These are phyloP conservation scores for Micromys minutus DNA, from an alignment of 2,113 vertebrate species.

Conservation along the genomic window DNA sequence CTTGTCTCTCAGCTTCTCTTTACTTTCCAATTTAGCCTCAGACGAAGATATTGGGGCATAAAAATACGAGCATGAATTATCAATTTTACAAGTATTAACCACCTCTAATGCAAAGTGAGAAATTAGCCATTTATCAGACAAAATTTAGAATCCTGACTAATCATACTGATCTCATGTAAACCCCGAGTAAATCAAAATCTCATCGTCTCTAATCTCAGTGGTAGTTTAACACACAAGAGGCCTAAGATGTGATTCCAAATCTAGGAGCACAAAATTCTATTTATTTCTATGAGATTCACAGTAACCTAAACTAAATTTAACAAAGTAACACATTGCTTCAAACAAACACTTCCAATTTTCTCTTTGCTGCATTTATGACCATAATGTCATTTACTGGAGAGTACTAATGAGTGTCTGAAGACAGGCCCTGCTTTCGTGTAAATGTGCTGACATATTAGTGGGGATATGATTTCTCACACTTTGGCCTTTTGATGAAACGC, in stretches of 20 bases:
- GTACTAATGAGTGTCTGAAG: conserved; percentile 68
- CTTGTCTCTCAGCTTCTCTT: not conserved
- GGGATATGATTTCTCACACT: conserved; percentile 78
- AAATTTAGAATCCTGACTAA: not conserved
- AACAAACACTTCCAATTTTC: conserved; percentile 4
- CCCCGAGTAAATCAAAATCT: not conserved
- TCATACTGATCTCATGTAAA: conserved; percentile 32
- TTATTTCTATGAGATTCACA: conserved; percentile 28
- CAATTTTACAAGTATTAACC: not conserved
- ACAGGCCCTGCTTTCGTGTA: conserved; percentile 51
- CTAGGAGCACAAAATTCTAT: not conserved
- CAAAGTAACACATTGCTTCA: not conserved
- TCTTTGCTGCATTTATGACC: not conserved
- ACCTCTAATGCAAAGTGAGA: conserved; percentile 7
- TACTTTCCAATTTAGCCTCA: conserved; percentile 21
- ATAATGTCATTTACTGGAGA: not conserved
- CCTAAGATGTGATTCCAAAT: not conserved
- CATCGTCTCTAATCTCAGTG: conserved; percentile 3
- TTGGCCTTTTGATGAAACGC: conserved; percentile 83
- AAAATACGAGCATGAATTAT: conserved; percentile 22
- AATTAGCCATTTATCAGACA: not conserved
- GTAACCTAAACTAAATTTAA: not conserved
- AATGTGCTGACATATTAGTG: conserved; percentile 51
- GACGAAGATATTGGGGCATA: not conserved
- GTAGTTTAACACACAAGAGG: not conserved